Evolutionary conservation across 2,113 vertebrate species (phyloP), one percentile per base, ranked within the genome.

Genomic region (Nycticorax nycticorax): DNA sequence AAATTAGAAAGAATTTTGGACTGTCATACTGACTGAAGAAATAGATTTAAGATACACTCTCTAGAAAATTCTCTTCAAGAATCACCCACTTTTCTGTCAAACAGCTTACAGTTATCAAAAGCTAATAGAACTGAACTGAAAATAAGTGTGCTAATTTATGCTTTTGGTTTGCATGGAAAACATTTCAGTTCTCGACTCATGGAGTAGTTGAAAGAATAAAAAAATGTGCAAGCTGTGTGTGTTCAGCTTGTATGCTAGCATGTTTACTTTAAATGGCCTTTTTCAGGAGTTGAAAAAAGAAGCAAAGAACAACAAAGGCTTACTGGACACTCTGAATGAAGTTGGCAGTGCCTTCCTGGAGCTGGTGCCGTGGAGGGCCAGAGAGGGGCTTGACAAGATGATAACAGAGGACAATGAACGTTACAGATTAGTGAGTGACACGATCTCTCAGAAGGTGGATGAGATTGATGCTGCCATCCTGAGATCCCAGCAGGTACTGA

Each of bases 311-410:
- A 98, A 98, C 94, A 99, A 98, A 97, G 91, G 97, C 39, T 96
- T 98, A 72, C 47, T 99, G 95, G 99, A 99, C 93, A 98, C 98
- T 30, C 97, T 99, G 86, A 99, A 99, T 79, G 99, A 99, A 92
- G 98, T 99, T 78, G 99, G 99, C 97, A 97, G 98, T 55, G 98
- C 99, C 45, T 98, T 99, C 62, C 96, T 99, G 96, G 99, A 99
- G 81, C 98, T 99, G 88, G 99, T 99, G 47, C 99, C 99, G 0
- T 99, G 99, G 99, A 98, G 99, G 87, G 98, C 99, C 4, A 98
- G 99, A 67, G 99, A 99, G 96, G 98, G 98, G 14, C 98, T 99
- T 19, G 99, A 99, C 97, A 99, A 98, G 91, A 98, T 99, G 97
- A 98, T 99, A 81, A 98, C 98, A 0, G 99, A 99, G 63, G 99